Evolutionary conservation across 2,113 vertebrate species (phyloP).

Genomic region (Sturnus vulgaris): DNA sequence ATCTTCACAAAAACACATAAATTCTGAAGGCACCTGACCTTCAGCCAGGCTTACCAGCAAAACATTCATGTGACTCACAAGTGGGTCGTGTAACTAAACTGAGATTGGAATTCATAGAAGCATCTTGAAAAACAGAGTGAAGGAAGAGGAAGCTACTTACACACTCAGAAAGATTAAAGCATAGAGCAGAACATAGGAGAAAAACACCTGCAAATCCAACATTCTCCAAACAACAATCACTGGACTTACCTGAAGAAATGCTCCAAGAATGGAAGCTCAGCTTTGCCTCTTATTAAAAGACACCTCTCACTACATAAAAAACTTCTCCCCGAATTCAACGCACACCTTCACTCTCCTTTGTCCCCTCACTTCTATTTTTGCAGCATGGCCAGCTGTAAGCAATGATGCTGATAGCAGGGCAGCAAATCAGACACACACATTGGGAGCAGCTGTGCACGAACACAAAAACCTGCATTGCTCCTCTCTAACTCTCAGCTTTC

Average conservation of each 20-base stretch:
- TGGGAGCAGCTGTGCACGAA: background rate
- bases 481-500: fast-evolving
- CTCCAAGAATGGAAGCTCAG: fast-evolving
- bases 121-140: background rate
- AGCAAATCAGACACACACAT: background rate
- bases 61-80: background rate
- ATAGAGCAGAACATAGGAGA: background rate
- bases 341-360: fast-evolving
- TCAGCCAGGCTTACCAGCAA: background rate
- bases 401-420: background rate
- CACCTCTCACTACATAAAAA: background rate
- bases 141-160: background rate
- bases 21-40: background rate
- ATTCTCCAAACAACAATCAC: fast-evolving
- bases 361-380: background rate
- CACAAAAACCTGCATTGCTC: background rate
- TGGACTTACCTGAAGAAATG: background rate
- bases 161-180: background rate
- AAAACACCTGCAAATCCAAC: background rate
- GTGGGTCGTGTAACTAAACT: fast-evolving
- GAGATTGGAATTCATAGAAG: background rate
- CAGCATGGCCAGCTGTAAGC: background rate
- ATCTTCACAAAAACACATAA: background rate
- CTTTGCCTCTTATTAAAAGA: fast-evolving
- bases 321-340: fast-evolving